These are phyloP conservation scores for Nysson spinosus DNA, from an alignment of 2,888 invertebrate species.

Conservation along the genomic window DNA sequence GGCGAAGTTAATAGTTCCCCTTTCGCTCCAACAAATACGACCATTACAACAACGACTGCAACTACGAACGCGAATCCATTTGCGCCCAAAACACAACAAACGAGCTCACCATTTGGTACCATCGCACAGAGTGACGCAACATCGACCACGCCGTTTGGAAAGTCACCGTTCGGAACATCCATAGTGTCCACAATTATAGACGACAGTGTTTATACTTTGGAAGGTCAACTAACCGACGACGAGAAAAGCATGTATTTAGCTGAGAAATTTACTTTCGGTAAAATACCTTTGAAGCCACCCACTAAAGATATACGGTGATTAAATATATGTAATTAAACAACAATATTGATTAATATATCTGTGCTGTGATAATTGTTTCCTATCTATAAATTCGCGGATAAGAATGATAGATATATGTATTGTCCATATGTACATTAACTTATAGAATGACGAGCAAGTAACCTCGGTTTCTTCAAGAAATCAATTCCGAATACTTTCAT, in stretches of 20 bases:
- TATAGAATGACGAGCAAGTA: too few relatives aligned
- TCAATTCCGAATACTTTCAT: too few relatives aligned
- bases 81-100: conserved; percentile 34
- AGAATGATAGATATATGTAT: too few relatives aligned
- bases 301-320: conserved; percentile 68
- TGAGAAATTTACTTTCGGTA: conserved; percentile 66
- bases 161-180: conserved; percentile 50
- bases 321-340: not conserved
- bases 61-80: conserved; percentile 47
- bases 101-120: conserved; percentile 47
- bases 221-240: conserved; percentile 68
- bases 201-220: conserved; percentile 63
- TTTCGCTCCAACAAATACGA: conserved; percentile 45
- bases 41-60: conserved; percentile 38
- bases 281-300: conserved; percentile 71
- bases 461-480: too few relatives aligned
- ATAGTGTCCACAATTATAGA: conserved; percentile 52
- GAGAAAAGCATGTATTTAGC: conserved; percentile 67
- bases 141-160: conserved; percentile 43
- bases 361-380: conserved; percentile 38
- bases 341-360: not conserved
- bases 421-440: too few relatives aligned
- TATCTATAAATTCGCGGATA: too few relatives aligned
- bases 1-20: conserved; percentile 36
- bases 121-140: conserved; percentile 29